These are phyloP conservation scores for Anarhynchus alexandrinus DNA, from an alignment of 2,113 vertebrate genomes.

Conservation along the genomic window DNA sequence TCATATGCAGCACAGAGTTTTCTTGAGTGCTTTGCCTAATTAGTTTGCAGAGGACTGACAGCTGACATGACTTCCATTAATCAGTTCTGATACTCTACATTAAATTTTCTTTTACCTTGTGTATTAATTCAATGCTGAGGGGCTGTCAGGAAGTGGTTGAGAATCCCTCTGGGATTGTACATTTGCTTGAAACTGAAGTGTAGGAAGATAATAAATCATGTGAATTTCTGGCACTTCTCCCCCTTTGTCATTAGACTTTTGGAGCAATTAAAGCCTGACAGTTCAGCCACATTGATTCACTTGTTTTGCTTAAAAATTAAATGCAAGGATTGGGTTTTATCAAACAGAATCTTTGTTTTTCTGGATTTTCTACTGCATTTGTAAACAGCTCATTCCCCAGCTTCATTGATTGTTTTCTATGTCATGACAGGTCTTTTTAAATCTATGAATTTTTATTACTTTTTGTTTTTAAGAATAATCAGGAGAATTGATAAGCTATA, in stretches of 20 bases:
- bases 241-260: not conserved
- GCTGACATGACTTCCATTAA: constrained; percentile 60
- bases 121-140: constrained; percentile 62
- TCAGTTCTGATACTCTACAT: constrained; percentile 62
- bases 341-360: not conserved
- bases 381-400: not conserved
- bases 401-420: not conserved
- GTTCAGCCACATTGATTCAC: not conserved
- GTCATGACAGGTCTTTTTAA: not conserved
- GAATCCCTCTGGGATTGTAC: constrained; percentile 36
- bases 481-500: not conserved
- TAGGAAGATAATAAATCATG: constrained; percentile 55
- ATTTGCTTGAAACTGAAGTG: constrained; percentile 49
- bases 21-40: constrained; percentile 65
- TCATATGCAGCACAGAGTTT: constrained; percentile 28
- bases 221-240: constrained; percentile 20
- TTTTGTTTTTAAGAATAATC: not conserved
- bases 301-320: constrained; percentile 10
- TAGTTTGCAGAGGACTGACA: constrained; percentile 64
- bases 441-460: not conserved
- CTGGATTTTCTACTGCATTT: not conserved
- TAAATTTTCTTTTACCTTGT: constrained; percentile 61
- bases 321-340: not conserved
- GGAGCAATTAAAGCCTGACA: constrained; percentile 28
- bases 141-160: constrained; percentile 56